A percentile compares a stretch with the other conserved stretches of the same genome.
Evolutionary conservation across 2,797 vertebrate species (phyloP).

Genomic region (Diceros bicornis): DNA sequence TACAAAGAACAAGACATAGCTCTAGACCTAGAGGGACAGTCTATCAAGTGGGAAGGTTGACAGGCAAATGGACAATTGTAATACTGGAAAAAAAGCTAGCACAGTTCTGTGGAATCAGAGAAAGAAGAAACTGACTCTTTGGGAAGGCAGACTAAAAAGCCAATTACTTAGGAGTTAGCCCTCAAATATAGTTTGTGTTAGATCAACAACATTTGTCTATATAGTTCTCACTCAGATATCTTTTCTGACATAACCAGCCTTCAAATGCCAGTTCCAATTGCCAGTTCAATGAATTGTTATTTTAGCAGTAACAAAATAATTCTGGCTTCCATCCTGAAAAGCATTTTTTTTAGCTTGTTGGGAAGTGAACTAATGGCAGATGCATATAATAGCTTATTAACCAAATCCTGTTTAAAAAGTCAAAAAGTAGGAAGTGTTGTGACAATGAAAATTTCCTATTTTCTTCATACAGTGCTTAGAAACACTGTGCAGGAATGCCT

Average conservation of each 20-base stretch:
- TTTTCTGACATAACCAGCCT: neutral
- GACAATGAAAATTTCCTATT: neutral
- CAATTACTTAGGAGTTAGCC: neutral
- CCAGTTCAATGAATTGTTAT: neutral
- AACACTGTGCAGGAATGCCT: neutral
- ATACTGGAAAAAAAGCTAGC: neutral
- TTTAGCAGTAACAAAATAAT: neutral
- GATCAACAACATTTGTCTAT: neutral
- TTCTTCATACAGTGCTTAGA: constrained; percentile 5
- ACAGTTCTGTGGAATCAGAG: neutral
- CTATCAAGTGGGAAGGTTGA: rapidly evolving
- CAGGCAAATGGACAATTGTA: neutral
- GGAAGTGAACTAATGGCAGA: neutral
- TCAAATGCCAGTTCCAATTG: neutral
- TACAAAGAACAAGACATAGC: neutral
- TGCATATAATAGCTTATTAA: neutral
- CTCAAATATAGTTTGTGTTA: neutral
- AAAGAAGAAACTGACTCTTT: neutral
- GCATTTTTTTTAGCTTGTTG: neutral
- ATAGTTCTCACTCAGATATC: neutral
- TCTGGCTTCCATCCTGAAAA: neutral
- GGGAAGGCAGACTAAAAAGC: neutral
- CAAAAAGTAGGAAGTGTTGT: neutral
- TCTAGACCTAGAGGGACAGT: neutral
- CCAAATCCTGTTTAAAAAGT: neutral